phyloP scores from a whole-genome alignment of 2,113 vertebrate species.

The Bubo blakistoni region DNA sequence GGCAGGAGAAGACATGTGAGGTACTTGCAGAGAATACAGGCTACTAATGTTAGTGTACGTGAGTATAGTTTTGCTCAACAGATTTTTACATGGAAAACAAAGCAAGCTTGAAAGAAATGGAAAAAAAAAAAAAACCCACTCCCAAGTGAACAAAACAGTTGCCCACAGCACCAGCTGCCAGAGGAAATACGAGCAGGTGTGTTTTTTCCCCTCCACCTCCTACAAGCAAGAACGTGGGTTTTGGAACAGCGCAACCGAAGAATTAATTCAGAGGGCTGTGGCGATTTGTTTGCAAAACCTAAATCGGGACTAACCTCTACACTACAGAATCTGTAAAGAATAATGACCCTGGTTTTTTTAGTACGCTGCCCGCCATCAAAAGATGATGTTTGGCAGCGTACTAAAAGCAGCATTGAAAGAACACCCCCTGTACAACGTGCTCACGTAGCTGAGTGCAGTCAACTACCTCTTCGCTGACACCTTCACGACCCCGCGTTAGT shows the following conservation, averaged over 20 bases:
- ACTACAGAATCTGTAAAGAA: neutral
- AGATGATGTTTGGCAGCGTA: neutral
- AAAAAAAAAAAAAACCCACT: neutral
- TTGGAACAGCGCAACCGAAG: neutral
- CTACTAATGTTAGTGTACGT: conserved; percentile 40
- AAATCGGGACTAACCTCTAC: neutral
- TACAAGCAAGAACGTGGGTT: neutral
- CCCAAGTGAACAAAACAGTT: conserved; percentile 49
- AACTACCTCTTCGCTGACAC: neutral
- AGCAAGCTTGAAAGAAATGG: conserved; percentile 44
- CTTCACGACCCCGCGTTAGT: neutral
- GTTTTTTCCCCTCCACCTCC: conserved; percentile 41
- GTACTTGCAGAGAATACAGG: conserved; percentile 62
- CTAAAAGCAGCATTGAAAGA: no score
- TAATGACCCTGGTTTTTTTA: neutral
- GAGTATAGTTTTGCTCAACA: conserved; percentile 42
- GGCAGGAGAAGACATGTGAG: conserved; percentile 68
- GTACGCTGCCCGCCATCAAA: neutral
- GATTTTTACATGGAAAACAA: conserved; percentile 54
- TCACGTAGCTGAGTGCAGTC: neutral
- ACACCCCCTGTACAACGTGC: neutral
- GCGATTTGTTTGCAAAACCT: neutral
- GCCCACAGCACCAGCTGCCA: conserved; percentile 80
- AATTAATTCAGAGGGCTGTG: conserved; percentile 7
- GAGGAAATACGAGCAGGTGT: conserved; percentile 50